Evolutionary conservation across 2,888 invertebrate genomes (phyloP), one percentile per base, ranked within the genome.

Genomic region (Athalia rosae): DNA sequence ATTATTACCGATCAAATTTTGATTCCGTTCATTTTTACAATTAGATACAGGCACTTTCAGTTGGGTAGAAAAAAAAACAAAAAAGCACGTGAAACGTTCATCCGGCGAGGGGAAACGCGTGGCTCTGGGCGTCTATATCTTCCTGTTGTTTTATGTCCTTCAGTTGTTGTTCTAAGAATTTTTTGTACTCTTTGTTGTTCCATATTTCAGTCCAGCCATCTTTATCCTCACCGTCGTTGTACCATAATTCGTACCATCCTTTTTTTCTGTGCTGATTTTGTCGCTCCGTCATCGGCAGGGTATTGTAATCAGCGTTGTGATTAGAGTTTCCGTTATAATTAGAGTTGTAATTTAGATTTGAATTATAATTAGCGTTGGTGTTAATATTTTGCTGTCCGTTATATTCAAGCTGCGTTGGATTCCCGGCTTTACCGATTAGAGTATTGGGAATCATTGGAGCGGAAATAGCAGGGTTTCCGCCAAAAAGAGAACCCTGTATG

Each of bases 181-280:
- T 79, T 63, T 79, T 78, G 66, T 79, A 77, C 47, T 71, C 81
- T 62, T 83, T 82, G 63, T 63, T 76, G 64, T 76, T 79, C 76
- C 79, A 77, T 47, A 79, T 78, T 48, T 74, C 74, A 9, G 13
- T 78, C 63, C 76, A 77, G 28, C 61, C 76, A 67, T 79, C 67
- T n/a, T 78, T 79, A 11, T 62, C 56, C 47, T 74, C 53, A 8
- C 77, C 78, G 43, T 61, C 74, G n/a, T 78, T 79, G 58, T 67
- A 69, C 77, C 77, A 79, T 69, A 81, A 64, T 63, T 80, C 78
- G 64, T 78, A 77, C 77, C 78, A 77, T 13, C 76, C 63, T 41
- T 76, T 79, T 28, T 74, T 76, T 77, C n/a, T 62, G 69, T 48
- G 28, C 2, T 28, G 15, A 4, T 15, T 74, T 59, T 11, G 48